Evolutionary conservation across 2,888 invertebrate species (phyloP).

Genomic region (Brachynemurus nebulosus): DNA sequence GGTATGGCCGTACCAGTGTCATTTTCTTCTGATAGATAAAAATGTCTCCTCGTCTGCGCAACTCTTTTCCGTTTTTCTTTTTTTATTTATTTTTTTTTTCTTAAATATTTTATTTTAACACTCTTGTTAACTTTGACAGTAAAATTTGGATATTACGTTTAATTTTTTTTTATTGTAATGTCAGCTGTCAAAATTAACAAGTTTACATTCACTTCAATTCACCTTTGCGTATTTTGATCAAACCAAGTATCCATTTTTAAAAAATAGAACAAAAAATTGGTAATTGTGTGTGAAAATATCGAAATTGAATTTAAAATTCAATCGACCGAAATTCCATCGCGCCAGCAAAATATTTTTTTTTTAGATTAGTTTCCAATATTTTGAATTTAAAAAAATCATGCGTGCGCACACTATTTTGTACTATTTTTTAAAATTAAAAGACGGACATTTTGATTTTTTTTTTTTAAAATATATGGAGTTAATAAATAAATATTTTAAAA

Average conservation of each 20-base stretch:
- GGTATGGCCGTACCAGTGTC: not conserved
- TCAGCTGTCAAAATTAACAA: conserved; percentile 1
- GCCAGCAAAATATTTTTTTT: too few relatives aligned
- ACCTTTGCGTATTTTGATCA: not conserved
- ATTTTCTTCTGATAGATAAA: not conserved
- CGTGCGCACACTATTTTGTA: not conserved
- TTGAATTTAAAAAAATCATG: not conserved
- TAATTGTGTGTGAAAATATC: too few relatives aligned
- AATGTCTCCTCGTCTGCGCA: conserved; percentile 1
- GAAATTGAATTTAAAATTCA: too few relatives aligned
- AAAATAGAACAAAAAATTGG: conserved; percentile 2
- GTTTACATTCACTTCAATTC: not conserved
- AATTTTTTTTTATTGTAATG: too few relatives aligned
- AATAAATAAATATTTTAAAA: too few relatives aligned
- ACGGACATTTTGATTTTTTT: conserved; percentile 1
- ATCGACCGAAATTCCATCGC: too few relatives aligned
- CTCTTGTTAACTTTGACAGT: not conserved
- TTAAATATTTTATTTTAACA: not conserved
- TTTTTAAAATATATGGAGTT: conserved; percentile 1
- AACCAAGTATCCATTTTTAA: conserved; percentile 1
- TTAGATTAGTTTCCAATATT: too few relatives aligned
- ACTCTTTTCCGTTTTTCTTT: not conserved
- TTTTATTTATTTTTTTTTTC: not conserved
- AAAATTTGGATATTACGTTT: not conserved
- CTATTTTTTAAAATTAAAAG: not conserved